Percentiles rank a stretch among this genome's conserved stretches.
Conservation (phyloP, 1,140 invertebrate species). For the Thrips palmi region DNA sequence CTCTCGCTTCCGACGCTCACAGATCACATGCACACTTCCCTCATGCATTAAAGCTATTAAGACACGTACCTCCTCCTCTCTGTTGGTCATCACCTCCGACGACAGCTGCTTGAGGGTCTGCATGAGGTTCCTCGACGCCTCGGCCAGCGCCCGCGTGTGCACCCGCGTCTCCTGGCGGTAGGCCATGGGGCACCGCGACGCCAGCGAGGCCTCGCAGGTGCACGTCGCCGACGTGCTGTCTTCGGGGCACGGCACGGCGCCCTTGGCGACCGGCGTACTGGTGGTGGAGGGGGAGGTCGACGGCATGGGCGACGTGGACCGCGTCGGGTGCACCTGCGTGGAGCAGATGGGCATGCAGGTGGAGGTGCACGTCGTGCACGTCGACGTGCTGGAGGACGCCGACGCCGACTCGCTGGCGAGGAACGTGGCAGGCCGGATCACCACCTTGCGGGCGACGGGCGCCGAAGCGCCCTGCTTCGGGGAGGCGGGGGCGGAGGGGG, state of each 20-base stretch:
- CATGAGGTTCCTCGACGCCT: constrained; percentile 77
- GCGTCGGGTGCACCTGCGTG: constrained; percentile 11
- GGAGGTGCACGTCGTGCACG: constrained; percentile 4
- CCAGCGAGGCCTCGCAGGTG: constrained; percentile 18
- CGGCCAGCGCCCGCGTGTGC: constrained; percentile 59
- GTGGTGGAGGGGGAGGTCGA: constrained; percentile 12
- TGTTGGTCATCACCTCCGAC: constrained; percentile 65
- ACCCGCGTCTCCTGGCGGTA: constrained; percentile 24
- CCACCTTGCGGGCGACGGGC: too few species aligned
- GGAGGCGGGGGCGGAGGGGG: too few species aligned
- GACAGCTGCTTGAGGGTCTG: constrained; percentile 80
- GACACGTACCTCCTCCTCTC: too few species aligned
- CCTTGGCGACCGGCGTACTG: constrained; percentile 9
- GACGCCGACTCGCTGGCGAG: too few species aligned
- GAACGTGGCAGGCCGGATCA: too few species aligned
- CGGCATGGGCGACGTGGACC: constrained; percentile 3
- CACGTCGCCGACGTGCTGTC: constrained; percentile 12
- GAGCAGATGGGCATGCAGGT: constrained; percentile 2
- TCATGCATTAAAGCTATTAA: too few species aligned
- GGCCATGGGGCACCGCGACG: constrained; percentile 8
- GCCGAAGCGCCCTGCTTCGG: too few species aligned
- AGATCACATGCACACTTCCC: too few species aligned
- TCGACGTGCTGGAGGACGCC: not conserved
- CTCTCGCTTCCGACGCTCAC: too few species aligned
- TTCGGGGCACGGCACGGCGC: constrained; percentile 11